Evolutionary conservation across 2,888 invertebrate genomes (phyloP).

Genomic region (Idaea biselata): DNA sequence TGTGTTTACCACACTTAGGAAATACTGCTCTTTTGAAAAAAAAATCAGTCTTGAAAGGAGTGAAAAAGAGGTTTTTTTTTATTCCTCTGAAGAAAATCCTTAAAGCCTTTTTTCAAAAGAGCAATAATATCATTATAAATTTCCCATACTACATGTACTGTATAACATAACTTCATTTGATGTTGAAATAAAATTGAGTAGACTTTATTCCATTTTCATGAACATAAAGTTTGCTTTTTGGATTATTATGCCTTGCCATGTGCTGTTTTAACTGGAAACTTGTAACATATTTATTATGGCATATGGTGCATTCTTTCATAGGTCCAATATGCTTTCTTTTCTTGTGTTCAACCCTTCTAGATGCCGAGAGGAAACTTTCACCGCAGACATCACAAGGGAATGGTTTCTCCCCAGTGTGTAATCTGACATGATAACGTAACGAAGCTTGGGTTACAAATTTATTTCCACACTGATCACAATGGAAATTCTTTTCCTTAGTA

Average conservation of each 20-base stretch:
- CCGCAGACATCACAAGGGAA: constrained; percentile 62
- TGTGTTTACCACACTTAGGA: too few relatives aligned
- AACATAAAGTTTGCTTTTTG: constrained; percentile 62
- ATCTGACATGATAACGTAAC: constrained; percentile 57
- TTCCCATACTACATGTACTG: constrained; percentile 46
- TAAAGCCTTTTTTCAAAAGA: too few relatives aligned
- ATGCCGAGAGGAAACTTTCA: constrained; percentile 64
- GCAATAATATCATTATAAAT: too few relatives aligned
- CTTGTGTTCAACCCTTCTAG: constrained; percentile 62
- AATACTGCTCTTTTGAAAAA: too few relatives aligned
- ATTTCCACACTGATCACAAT: constrained; percentile 58
- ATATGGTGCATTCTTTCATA: constrained; percentile 53
- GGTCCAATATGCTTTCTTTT: constrained; percentile 60
- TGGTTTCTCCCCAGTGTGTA: constrained; percentile 67
- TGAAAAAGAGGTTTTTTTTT: too few relatives aligned
- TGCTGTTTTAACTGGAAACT: constrained; percentile 51
- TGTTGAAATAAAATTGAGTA: too few relatives aligned
- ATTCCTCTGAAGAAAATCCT: too few relatives aligned
- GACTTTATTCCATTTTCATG: constrained; percentile 4
- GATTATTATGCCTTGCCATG: constrained; percentile 56
- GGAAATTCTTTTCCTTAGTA: constrained; percentile 61
- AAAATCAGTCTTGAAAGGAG: too few relatives aligned
- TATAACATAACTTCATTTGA: constrained; percentile 1
- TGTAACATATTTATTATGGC: constrained; percentile 57
- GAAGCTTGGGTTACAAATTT: constrained; percentile 64